Conservation (phyloP, 2,797 vertebrate genomes). For the Falco concolor region DNA sequence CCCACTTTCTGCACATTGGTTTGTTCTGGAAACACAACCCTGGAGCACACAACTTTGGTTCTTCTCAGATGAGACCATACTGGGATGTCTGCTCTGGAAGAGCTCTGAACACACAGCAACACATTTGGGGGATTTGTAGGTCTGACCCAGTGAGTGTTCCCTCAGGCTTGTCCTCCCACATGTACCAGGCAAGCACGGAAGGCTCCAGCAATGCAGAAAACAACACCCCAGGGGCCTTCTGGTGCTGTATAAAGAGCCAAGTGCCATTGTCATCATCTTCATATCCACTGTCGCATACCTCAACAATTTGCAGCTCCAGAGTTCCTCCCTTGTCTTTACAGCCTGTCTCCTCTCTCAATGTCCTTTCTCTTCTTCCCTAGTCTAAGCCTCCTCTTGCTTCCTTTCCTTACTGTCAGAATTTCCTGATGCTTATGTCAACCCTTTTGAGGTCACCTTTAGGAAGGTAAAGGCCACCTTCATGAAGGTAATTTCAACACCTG, state of each 20-base stretch:
- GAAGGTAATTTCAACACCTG: background rate
- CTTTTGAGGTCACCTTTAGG: background rate
- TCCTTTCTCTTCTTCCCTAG: background rate
- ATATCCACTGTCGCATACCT: background rate
- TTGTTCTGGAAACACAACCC: background rate
- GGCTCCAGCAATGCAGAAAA: background rate
- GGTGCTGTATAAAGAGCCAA: background rate
- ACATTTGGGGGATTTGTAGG: background rate
- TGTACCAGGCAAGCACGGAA: background rate
- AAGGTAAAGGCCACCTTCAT: background rate
- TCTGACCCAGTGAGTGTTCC: background rate
- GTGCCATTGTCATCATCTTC: background rate
- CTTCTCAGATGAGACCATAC: background rate
- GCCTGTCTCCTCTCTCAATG: background rate
- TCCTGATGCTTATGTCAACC: background rate
- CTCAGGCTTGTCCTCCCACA: background rate
- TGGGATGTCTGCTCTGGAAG: background rate
- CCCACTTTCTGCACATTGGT: background rate
- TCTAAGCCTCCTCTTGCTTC: background rate
- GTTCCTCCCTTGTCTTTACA: background rate
- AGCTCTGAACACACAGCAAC: background rate
- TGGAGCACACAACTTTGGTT: background rate
- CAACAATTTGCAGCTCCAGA: background rate
- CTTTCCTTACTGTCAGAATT: background rate
- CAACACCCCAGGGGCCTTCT: background rate